Conservation (phyloP, 2,888 invertebrate genomes). For the Endotricha flammealis region DNA sequence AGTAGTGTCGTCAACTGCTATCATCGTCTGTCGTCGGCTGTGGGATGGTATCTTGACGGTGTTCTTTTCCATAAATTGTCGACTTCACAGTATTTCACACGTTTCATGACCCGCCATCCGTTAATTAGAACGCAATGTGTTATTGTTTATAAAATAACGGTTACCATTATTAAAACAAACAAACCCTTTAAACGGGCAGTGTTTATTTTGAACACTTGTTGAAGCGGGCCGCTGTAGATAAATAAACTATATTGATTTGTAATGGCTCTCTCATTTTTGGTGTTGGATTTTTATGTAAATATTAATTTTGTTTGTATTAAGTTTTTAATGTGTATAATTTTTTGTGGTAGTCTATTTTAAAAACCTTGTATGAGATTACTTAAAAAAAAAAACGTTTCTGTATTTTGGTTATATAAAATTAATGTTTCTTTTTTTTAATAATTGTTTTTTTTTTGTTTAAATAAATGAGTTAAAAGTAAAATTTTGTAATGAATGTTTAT, state of each 20-base stretch:
- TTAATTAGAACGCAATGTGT: conserved; percentile 43
- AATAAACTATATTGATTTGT: conserved; percentile 46
- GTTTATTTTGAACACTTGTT: conserved; percentile 61
- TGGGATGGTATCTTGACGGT: background rate
- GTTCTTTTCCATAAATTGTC: background rate
- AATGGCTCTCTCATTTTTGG: conserved; percentile 37
- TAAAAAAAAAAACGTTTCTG: too few relatives aligned
- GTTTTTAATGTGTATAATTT: too few relatives aligned
- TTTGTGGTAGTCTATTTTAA: too few relatives aligned
- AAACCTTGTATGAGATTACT: too few relatives aligned
- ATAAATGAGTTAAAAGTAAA: too few relatives aligned
- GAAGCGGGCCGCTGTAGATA: conserved; percentile 33
- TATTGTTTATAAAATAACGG: conserved; percentile 47
- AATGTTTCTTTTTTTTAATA: too few relatives aligned
- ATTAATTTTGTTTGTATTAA: too few relatives aligned
- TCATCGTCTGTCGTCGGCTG: too few relatives aligned
- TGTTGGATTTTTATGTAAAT: background rate
- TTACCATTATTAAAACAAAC: conserved; percentile 45
- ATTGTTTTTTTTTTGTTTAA: too few relatives aligned
- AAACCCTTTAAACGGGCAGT: conserved; percentile 35
- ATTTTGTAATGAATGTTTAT: too few relatives aligned
- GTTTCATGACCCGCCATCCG: conserved; percentile 44
- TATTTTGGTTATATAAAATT: too few relatives aligned
- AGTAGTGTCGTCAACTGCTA: too few relatives aligned
- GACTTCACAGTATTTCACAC: conserved; percentile 6